Base-by-base conservation (phyloP, 2,797 vertebrate species). In the Hyperoplus lanceolatus region DNA sequence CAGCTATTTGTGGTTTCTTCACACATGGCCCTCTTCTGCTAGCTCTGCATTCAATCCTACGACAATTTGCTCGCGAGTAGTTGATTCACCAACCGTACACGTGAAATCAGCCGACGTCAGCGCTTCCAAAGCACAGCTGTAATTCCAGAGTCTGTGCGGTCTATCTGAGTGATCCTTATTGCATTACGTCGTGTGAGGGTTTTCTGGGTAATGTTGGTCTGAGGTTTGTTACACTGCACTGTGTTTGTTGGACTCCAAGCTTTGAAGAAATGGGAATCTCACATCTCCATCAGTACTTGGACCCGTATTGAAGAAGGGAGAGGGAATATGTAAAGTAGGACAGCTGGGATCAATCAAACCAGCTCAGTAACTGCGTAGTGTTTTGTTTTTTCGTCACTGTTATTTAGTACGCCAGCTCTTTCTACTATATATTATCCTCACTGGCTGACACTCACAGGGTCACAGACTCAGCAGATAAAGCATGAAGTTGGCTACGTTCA, bases 401-500 rank as follows among this genome's bases (percentile, higher is more conserved):
- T 80, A 81, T 71, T 85, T 75, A 78, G 77, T 54, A 56, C 58
- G 53, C 39, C 71, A 18, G 54, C 51, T 70, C 60, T 61, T 60
- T 66, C 45, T 6, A 77, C 45, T 6, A 77, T 86, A 62, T 68
- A 39, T 85, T 50, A 86, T 80, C 79, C 80, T 15, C 54, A 60
- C 59, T 57, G 11, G 66, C 73, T 13, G 56, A 61, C 29, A 29
- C 73, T 66, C 66, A 61, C 36, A 38, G 68, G 70, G 79, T 80
- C 85, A 67, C 75, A 76, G 73, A 78, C 79, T 21, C 70, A 50
- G 77, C 73, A 88, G 89, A 90, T 89, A 86, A 89, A 90, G 43
- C 82, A 81, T 55, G 43, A 46, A 75, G 65, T 55, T 87, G 86
- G 81, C 79, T 70, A 65, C 55, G 42, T 85, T 80, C 65, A 68